phyloP scores from a whole-genome alignment of 2,113 vertebrate species.

The Micromys minutus region DNA sequence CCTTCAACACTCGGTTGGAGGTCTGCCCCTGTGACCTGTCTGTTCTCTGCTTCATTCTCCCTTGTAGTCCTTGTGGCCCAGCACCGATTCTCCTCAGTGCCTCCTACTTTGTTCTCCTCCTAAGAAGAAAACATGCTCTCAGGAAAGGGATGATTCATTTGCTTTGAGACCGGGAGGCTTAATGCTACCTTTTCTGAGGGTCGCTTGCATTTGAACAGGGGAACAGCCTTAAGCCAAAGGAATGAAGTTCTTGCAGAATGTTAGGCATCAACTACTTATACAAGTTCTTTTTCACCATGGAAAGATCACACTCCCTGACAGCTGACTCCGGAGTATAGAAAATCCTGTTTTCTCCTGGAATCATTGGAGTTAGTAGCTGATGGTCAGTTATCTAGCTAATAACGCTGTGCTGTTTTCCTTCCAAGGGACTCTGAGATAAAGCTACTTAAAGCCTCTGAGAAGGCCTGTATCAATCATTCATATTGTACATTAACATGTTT shows the following conservation, averaged over 20 bases:
- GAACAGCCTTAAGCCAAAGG: constrained; percentile 74
- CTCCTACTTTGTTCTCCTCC: constrained; percentile 66
- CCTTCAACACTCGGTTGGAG: background rate
- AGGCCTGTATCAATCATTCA: constrained; percentile 40
- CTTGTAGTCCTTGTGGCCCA: constrained; percentile 8
- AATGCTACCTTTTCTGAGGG: constrained; percentile 66
- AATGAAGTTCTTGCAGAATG: constrained; percentile 66
- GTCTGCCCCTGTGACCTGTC: background rate
- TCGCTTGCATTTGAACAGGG: constrained; percentile 64
- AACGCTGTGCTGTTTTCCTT: constrained; percentile 46
- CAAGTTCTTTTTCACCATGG: constrained; percentile 54
- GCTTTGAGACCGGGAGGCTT: constrained; percentile 66
- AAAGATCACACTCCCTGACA: constrained; percentile 52
- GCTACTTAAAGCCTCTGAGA: constrained; percentile 43
- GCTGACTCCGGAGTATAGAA: constrained; percentile 54
- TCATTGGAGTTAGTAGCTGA: constrained; percentile 15
- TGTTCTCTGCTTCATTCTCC: constrained; percentile 45
- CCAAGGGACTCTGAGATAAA: constrained; percentile 50
- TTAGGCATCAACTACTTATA: constrained; percentile 49
- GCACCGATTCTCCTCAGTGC: constrained; percentile 58
- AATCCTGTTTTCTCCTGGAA: constrained; percentile 45
- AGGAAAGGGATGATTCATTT: constrained; percentile 69
- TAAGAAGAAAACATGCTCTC: constrained; percentile 71
- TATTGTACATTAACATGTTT: constrained; percentile 67
- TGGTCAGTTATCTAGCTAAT: constrained; percentile 19